Evolutionary conservation across 2,888 invertebrate genomes (phyloP).

Genomic region (Papilio demoleus): DNA sequence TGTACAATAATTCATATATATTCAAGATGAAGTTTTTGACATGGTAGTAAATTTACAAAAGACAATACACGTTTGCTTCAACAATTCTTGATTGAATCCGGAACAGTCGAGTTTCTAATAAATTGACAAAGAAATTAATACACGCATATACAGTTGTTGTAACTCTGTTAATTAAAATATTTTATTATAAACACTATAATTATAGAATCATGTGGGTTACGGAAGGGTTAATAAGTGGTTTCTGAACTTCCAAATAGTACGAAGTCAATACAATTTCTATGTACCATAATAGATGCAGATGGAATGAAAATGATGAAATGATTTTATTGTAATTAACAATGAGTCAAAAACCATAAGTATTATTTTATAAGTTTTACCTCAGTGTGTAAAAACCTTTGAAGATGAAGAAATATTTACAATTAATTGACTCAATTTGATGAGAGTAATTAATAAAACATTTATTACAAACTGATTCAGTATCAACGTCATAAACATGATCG

Average conservation of each 20-base stretch:
- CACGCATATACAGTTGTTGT: too few relatives aligned
- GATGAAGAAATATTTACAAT: conserved; percentile 8
- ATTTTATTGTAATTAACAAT: too few relatives aligned
- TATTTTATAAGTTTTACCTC: too few relatives aligned
- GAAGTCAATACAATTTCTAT: too few relatives aligned
- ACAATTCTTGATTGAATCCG: background rate
- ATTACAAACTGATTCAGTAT: background rate
- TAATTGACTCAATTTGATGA: background rate
- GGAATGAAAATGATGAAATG: too few relatives aligned
- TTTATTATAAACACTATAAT: too few relatives aligned
- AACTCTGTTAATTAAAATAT: too few relatives aligned
- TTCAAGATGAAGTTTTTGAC: conserved; percentile 10
- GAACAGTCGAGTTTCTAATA: background rate
- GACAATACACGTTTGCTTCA: background rate
- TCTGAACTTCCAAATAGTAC: too few relatives aligned
- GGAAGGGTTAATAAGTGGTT: too few relatives aligned
- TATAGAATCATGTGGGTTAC: too few relatives aligned
- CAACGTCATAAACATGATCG: background rate
- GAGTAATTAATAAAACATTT: conserved; percentile 13
- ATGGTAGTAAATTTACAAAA: conserved; percentile 1
- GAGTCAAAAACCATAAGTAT: background rate
- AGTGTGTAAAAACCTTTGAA: background rate
- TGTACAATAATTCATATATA: conserved; percentile 1
- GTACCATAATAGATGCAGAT: too few relatives aligned
- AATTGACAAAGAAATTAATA: background rate